A percentile compares a stretch with the other conserved stretches of the same genome.
Conservation (phyloP, 1,140 invertebrate genomes). For the Bombus superbus region DNA sequence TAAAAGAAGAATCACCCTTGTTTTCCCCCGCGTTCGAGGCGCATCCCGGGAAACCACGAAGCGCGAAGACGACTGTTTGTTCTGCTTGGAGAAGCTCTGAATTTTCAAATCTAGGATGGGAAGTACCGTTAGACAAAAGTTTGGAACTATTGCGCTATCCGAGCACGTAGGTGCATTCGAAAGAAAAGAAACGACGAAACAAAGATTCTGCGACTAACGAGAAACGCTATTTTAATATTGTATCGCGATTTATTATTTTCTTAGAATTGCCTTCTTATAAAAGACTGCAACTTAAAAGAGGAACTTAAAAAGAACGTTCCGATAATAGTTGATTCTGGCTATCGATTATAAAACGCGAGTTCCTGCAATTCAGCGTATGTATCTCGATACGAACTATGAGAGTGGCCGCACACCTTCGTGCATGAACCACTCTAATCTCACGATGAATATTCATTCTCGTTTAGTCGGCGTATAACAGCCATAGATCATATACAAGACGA, state of each 20-base stretch:
- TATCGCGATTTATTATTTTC: too few species aligned
- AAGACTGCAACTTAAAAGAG: too few species aligned
- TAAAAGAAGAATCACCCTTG: not conserved
- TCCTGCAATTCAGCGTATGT: not conserved
- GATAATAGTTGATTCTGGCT: too few species aligned
- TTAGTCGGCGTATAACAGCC: not conserved
- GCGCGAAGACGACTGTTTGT: not conserved
- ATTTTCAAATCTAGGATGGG: not conserved
- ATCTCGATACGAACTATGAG: not conserved
- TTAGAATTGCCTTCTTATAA: too few species aligned
- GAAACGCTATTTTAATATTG: too few species aligned
- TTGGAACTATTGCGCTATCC: not conserved
- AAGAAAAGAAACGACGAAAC: too few species aligned
- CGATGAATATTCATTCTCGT: slow-evolving; percentile 4
- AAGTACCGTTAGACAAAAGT: not conserved
- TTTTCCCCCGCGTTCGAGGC: not conserved
- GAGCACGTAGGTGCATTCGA: not conserved
- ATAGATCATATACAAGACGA: slow-evolving; percentile 1
- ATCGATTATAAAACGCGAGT: too few species aligned
- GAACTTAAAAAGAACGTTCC: too few species aligned
- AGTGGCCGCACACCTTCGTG: not conserved
- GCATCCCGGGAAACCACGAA: not conserved
- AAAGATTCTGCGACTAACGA: too few species aligned
- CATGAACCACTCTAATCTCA: not conserved
- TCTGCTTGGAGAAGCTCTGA: not conserved